A percentile compares a stretch with the other conserved stretches of the same genome.
Evolutionary conservation across 2,113 vertebrate species (phyloP).

Genomic region (Percina caprodes): DNA sequence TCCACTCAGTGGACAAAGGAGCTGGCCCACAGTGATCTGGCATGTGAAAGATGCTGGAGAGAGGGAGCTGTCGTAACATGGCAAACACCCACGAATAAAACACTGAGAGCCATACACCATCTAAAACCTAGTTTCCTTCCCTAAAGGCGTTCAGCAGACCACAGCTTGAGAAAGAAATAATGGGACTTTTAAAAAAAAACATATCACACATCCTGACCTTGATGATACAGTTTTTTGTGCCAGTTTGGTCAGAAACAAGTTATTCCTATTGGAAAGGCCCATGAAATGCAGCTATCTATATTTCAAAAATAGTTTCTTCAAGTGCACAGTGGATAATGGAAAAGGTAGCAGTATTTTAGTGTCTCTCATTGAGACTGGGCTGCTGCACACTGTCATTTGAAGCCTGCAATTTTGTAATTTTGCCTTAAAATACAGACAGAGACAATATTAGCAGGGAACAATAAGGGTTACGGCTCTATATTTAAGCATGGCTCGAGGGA

Average conservation of each 20-base stretch:
- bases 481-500: not conserved
- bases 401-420: not conserved
- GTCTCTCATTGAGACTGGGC: not conserved
- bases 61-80: slow-evolving; percentile 38
- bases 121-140: slow-evolving; percentile 32
- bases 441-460: slow-evolving; percentile 1
- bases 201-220: slow-evolving; percentile 30
- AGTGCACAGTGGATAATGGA: not conserved
- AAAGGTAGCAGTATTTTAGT: not conserved
- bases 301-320: not conserved
- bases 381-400: not conserved
- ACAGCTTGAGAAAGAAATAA: slow-evolving; percentile 39
- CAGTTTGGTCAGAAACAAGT: slow-evolving; percentile 16
- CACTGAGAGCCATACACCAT: slow-evolving; percentile 39
- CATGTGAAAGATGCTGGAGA: slow-evolving; percentile 32
- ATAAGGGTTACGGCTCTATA: slow-evolving; percentile 13
- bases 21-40: slow-evolving; percentile 42
- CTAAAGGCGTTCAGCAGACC: slow-evolving; percentile 28
- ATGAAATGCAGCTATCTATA: not conserved
- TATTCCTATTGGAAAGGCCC: not conserved
- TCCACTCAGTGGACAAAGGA: slow-evolving; percentile 43
- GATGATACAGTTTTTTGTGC: slow-evolving; percentile 2
- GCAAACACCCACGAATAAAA: slow-evolving; percentile 36
- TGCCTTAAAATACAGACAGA: slow-evolving; percentile 16
- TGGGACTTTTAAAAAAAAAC: slow-evolving; percentile 9